Base-by-base conservation (phyloP, 2,797 vertebrate species). In the Hypotaenidia okinawae region DNA sequence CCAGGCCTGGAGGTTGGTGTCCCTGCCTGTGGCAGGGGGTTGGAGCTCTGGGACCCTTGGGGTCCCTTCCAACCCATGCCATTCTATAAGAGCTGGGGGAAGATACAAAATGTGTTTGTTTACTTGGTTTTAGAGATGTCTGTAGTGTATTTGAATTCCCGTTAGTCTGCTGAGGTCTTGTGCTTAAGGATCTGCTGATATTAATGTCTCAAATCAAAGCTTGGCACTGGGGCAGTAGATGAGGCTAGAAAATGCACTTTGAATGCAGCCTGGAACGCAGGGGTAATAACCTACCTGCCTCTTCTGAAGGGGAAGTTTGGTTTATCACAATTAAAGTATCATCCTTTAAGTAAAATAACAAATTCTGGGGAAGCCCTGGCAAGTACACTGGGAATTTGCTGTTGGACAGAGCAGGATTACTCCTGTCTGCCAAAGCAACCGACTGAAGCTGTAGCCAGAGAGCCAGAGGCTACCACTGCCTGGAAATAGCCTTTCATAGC, bases 391-490 rank as follows among this genome's bases (percentile, higher is more conserved):
- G 88, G 93, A 81, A 33, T 63, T 21, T 13, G 30, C 76, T 9
- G 0, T 58, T 67, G 35, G 59, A 52, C 41, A 47, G 37, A 4
- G 13, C 33, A 13, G 59, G 37, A 35, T 4, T 13, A 11, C 61
- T 89, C 41, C 63, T 18, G 15, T 13, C 51, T 97, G 96, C 87
- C 85, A 88, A 61, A 68, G 76, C 87, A 7, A 24, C 13, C 14
- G 37, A 49, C n/a, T 73, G 89, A 94, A 91, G 89, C 43, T 2
- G 2, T 55, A 90, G 96, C 95, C 95, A 95, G 93, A 96, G 94
- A 96, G 95, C 95, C 94, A 79, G 91, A 88, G 94, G 96, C 96
- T 57, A 47, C 80, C 70, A 9, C 15, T 47, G 86, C 91, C 90
- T 95, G 93, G 94, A 96, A 90, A 91, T 72, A 1, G 43, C 6